Percentiles rank a stretch among this genome's conserved stretches.
phyloP scores from a whole-genome alignment of 2,888 invertebrate species.

The Sarcophaga caerulescens region DNA sequence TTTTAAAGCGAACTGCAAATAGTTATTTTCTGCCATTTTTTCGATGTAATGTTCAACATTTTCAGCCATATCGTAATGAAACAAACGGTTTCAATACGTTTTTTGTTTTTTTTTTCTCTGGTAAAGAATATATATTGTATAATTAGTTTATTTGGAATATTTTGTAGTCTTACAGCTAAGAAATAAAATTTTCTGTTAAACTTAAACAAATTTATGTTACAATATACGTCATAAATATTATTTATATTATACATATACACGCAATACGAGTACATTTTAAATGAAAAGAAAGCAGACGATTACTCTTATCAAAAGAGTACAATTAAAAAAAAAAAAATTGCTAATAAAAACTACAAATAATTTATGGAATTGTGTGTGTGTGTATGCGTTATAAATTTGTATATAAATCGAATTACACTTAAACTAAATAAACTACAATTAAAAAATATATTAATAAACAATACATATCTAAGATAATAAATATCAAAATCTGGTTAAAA shows the following conservation, averaged over 20 bases:
- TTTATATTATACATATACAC: not conserved
- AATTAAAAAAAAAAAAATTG: not conserved
- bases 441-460: not conserved
- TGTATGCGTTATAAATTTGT: not conserved
- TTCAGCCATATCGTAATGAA: not conserved
- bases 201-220: not conserved
- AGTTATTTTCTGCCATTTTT: too few relatives aligned
- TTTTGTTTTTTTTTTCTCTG: too few relatives aligned
- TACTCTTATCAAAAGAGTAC: not conserved
- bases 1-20: too few relatives aligned
- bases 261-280: not conserved
- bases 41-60: too few relatives aligned
- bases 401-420: not conserved
- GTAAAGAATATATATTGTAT: not conserved
- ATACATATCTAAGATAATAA: not conserved
- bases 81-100: not conserved
- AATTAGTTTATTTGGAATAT: not conserved
- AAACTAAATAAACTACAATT: not conserved
- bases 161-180: not conserved
- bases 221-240: not conserved
- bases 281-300: not conserved
- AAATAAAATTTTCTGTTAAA: not conserved
- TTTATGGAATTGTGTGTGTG: not conserved
- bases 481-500: not conserved
- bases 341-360: not conserved